A percentile compares a stretch with the other conserved stretches of the same genome.
Conservation (phyloP, 2,888 invertebrate species). For the Gortyna flavago region DNA sequence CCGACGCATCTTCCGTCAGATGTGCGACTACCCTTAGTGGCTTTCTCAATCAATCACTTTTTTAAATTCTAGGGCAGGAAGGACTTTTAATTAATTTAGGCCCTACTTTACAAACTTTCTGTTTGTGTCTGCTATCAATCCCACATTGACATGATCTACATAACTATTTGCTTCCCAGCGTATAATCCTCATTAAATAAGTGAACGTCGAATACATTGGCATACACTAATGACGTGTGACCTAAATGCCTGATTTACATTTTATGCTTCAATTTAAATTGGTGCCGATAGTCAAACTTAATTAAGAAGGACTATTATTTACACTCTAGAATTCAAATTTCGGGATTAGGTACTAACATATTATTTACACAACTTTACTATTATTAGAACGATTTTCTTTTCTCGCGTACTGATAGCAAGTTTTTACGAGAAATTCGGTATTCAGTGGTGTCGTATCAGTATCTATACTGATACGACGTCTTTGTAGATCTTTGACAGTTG, state of each 20-base stretch:
- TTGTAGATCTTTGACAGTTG: not conserved
- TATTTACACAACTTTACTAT: not conserved
- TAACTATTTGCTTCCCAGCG: conserved; percentile 23
- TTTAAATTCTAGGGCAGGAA: not conserved
- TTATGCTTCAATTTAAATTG: conserved; percentile 58
- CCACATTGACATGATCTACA: conserved; percentile 24
- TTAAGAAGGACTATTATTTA: conserved; percentile 49
- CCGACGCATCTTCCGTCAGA: too few relatives aligned
- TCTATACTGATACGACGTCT: too few relatives aligned
- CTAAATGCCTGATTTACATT: conserved; percentile 54
- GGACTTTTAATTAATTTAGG: not conserved
- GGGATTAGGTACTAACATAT: not conserved
- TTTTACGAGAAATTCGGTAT: not conserved
- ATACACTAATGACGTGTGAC: conserved; percentile 61
- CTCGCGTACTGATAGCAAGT: not conserved
- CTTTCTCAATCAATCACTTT: not conserved
- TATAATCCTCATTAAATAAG: conserved; percentile 51
- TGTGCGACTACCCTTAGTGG: too few relatives aligned
- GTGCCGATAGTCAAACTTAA: conserved; percentile 49
- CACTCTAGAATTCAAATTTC: conserved; percentile 16
- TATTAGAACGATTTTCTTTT: not conserved
- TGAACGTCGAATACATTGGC: conserved; percentile 56
- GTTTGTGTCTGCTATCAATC: not conserved
- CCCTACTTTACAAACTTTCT: not conserved
- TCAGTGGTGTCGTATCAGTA: not conserved